A percentile compares a stretch with the other conserved stretches of the same genome.
Evolutionary conservation across 2,797 vertebrate genomes (phyloP).

Genomic region (Pseudotriccus pelzelni): DNA sequence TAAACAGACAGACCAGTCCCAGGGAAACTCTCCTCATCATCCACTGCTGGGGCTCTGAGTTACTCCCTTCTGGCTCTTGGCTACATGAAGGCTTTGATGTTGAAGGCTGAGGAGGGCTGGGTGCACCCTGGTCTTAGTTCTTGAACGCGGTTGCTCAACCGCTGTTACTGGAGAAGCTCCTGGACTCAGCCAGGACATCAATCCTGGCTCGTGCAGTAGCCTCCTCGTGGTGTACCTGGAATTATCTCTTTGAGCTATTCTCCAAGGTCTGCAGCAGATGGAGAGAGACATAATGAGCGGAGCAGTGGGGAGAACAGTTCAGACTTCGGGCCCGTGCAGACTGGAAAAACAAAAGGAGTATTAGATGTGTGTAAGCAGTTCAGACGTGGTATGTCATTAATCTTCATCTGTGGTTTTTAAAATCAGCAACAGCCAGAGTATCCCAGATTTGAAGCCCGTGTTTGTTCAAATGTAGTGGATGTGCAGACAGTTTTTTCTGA

Average conservation of each 20-base stretch:
- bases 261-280: not conserved
- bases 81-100: not conserved
- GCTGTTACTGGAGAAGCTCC: not conserved
- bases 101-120: not conserved
- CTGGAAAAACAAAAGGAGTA: not conserved
- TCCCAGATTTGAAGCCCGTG: not conserved
- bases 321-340: not conserved
- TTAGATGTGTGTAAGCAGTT: not conserved
- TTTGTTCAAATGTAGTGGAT: not conserved
- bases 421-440: not conserved
- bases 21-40: not conserved
- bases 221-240: not conserved
- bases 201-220: not conserved
- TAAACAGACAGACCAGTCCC: not conserved
- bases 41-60: fast-evolving
- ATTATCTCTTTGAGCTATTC: not conserved
- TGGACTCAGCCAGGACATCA: not conserved
- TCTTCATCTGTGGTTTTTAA: conserved; percentile 45
- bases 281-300: not conserved
- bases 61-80: not conserved
- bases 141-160: fast-evolving
- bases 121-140: not conserved
- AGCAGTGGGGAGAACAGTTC: not conserved
- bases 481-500: not conserved
- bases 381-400: not conserved